Base-by-base conservation (phyloP, 2,888 invertebrate genomes). In the Cheilosia vernalis region DNA sequence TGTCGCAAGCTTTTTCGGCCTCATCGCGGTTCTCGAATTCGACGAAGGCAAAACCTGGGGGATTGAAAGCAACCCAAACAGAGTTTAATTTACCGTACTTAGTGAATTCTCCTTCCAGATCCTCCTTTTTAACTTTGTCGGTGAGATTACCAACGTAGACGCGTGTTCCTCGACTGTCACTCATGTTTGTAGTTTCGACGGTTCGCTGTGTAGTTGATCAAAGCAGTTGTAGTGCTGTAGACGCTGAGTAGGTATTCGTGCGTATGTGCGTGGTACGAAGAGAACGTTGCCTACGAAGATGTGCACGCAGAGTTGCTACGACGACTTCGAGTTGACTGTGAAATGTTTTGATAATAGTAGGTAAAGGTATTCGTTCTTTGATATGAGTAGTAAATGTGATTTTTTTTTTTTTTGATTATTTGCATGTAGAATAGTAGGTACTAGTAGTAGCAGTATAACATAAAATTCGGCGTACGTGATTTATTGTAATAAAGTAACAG, bases 11-110 rank as follows among this genome's bases (percentile, higher is more conserved):
- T 90, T 96, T 95, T 91, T 97, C 97, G 47, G 98, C 98, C 93
- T 98, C 97, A 90, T 96, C 95, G 92, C 95, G 94, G 93, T 96
- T 96, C 91, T 96, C 95, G 93, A 97, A 98, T 93, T 98, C 97
- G 92, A 98, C 96, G 93, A 98, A 98, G 87, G 97, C 98, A 93
- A 98, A 98, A 90, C 98, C 97, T 88, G 97, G 97, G 88, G 98
- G 98, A 93, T 98, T 97, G 92, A 97, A 96, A 88, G 98, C 97
- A 89, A 92, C 97, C 97, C 97, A 98, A 88, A 97, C 97, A 89
- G 96, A 96, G 93, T 96, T 97, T 89, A 98, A 94, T 93, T 97
- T 97, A 89, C 98, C 98, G 92, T 95, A 98, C 93, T 97, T 97
- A 90, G 96, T 96, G 92, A 98, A 98, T 93, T 97, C 97, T 90